Base-by-base conservation (phyloP, 2,113 vertebrate genomes). In the Orycteropus afer region DNA sequence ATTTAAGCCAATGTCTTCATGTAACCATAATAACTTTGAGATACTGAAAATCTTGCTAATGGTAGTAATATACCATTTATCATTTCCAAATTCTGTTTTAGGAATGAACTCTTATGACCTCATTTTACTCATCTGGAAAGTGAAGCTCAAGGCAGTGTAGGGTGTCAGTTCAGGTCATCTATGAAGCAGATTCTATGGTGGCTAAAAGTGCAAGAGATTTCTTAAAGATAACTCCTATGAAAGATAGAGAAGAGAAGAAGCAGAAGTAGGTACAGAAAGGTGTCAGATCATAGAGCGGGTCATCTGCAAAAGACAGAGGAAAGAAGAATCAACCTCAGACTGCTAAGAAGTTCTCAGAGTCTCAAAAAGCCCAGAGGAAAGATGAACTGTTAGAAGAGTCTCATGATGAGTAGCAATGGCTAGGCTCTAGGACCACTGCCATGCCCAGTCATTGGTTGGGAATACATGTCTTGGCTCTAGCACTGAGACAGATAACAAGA, bases 21-120 rank as follows among this genome's bases (percentile, higher is more conserved):
- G 2, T 83, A 79, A 89, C 49, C 78, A 55, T 53, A 77, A 73
- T 61, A 89, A 63, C n/a, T 20, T 86, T 63, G 78, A 74, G 20
- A 93, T 69, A 45, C 23, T 93, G 71, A 73, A 63, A 22, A 13
- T 94, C 37, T 63, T 63, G 51, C 45, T 77, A 32, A 29, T 91
- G 40, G 5, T 80, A 34, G 73, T 47, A 59, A 61, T 1, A 47
- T 5, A 53, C 25, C 6, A 15, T 76, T 32, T 40, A 45, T 53
- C 32, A 55, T 69, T 63, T 69, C 61, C 37, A 42, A 74, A 11
- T 18, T 95, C 23, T 65, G 55, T 59, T 25, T 42, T 45, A 55
- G 34, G 13, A 81, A 84, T 77, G 57, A 37, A 37, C 51, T 77
- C 45, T 1, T 42, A 4, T 57, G 63, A 78, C 51, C 27, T 77